Base-by-base conservation (phyloP, 2,888 invertebrate species). In the Meghimatium bilineatum region DNA sequence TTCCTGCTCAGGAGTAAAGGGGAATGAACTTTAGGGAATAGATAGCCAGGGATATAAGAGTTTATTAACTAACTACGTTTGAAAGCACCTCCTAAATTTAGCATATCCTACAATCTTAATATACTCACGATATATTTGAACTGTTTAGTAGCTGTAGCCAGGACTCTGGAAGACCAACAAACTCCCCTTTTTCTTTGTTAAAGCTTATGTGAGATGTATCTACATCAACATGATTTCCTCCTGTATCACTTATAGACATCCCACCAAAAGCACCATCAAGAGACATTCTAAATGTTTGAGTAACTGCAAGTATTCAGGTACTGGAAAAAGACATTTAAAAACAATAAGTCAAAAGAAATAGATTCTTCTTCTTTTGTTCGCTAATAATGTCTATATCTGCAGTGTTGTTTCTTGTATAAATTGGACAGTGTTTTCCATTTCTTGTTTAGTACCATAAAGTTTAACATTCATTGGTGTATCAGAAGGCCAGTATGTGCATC, bases 91-190 rank as follows among this genome's bases (percentile, higher is more conserved):
- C n/a, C n/a, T n/a, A n/a, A n/a, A n/a, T n/a, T n/a, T n/a, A n/a
- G n/a, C 14, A 29, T 10, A 26, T 60, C 23, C 17, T 12, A 52
- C 32, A 44, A 44, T 44, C 44, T 14, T n/a, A 52, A 29, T 56
- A 23, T 76, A 89, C 91, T 92, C 92, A 94, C 94, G 97, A 96
- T 88, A 98, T 97, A 92, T 97, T 96, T 29, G 94, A 93, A 26
- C 96, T 95, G 91, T 97, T 96, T 88, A 98, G 95, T 80, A 92
- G 89, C n/a, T 89, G 85, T 44, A 87, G 86, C 93, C 93, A 93
- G 49, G 92, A 89, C 60, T 91, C 91, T 20, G 98, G 98, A 72
- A 98, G 94, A 0, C 98, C 98, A 90, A 96, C 96, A 89, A 98
- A 94, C 93, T 96, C 95, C 0, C 98, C 97, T 34, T 85, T 86